Percentiles rank a stretch among this genome's conserved stretches.
Conservation (phyloP, 2,888 invertebrate species). For the Imbricaverruca yamaguchii region DNA sequence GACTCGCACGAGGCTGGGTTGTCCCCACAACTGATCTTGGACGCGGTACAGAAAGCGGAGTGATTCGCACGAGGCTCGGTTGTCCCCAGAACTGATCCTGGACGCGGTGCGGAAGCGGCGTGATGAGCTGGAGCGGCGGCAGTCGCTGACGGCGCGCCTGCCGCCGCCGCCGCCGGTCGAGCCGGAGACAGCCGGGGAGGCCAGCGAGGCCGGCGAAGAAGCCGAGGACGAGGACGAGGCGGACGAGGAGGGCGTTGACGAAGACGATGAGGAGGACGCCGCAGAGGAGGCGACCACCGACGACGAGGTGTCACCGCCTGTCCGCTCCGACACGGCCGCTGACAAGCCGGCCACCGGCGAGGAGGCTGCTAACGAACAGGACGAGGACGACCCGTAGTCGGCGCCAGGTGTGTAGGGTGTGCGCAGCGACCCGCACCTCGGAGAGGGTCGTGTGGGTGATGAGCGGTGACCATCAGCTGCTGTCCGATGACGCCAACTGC, state of each 20-base stretch:
- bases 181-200: slow-evolving; percentile 49
- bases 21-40: too few relatives aligned
- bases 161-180: slow-evolving; percentile 50
- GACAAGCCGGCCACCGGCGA: slow-evolving; percentile 33
- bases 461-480: too few relatives aligned
- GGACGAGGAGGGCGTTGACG: not conserved
- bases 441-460: too few relatives aligned
- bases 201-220: slow-evolving; percentile 44
- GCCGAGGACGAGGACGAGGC: slow-evolving; percentile 24
- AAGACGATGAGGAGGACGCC: slow-evolving; percentile 23
- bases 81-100: slow-evolving; percentile 1
- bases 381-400: slow-evolving; percentile 36
- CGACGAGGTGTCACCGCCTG: not conserved
- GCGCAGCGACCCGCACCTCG: not conserved
- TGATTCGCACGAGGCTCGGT: not conserved
- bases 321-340: not conserved
- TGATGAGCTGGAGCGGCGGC: slow-evolving; percentile 3
- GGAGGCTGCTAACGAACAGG: slow-evolving; percentile 39
- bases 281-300: slow-evolving; percentile 5
- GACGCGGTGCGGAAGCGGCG: slow-evolving; percentile 12
- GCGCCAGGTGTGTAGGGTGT: slow-evolving; percentile 35
- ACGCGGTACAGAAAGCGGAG: too few relatives aligned
- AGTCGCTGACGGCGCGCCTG: not conserved
- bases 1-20: too few relatives aligned
- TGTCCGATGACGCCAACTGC: too few relatives aligned